These are phyloP conservation scores for Heteromurus nitidus DNA, from an alignment of 2,888 invertebrate species.

Conservation along the genomic window DNA sequence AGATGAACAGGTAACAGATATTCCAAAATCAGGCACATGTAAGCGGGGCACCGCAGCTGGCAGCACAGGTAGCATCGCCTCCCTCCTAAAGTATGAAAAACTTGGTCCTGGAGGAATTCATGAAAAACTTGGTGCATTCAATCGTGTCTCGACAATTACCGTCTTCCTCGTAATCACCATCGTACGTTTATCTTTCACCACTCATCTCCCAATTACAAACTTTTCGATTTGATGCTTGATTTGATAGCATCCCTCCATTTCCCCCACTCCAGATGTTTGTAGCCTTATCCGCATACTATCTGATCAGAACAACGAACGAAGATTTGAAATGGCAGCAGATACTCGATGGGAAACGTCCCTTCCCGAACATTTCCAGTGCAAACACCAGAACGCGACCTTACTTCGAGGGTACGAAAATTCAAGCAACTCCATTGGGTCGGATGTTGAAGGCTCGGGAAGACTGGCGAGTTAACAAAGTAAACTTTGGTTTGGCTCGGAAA, in stretches of 20 bases:
- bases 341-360: background rate
- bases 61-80: too few species aligned
- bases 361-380: background rate
- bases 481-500: constrained; percentile 8
- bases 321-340: constrained; percentile 15
- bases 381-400: background rate
- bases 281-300: background rate
- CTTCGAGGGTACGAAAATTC: constrained; percentile 7
- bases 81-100: constrained; percentile 1
- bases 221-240: constrained; percentile 8
- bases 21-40: too few species aligned
- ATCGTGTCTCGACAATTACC: constrained; percentile 8
- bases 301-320: background rate
- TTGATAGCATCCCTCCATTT: too few species aligned
- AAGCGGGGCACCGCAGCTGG: too few species aligned
- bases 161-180: background rate
- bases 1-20: too few species aligned
- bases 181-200: constrained; percentile 9
- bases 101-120: background rate
- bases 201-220: background rate
- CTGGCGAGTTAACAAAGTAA: background rate
- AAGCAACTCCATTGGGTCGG: background rate
- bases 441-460: background rate
- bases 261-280: background rate
- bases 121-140: constrained; percentile 25